Conservation (phyloP, 2,797 vertebrate genomes). For the Ctenopoma kingsleyae region DNA sequence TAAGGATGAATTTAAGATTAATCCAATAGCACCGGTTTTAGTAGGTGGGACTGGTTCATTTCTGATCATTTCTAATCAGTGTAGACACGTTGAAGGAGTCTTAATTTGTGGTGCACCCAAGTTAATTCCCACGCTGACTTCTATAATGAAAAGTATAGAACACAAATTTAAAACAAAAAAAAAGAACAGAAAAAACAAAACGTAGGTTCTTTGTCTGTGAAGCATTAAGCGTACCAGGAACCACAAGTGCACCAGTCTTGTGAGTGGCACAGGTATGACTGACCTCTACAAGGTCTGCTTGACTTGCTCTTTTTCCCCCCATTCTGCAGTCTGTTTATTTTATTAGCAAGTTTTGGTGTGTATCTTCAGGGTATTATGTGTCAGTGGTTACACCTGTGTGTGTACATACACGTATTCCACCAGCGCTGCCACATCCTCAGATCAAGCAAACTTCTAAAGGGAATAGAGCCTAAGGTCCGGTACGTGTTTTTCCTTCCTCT, state of each 20-base stretch:
- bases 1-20: slow-evolving; percentile 69
- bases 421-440: slow-evolving; percentile 55
- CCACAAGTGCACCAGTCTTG: slow-evolving; percentile 59
- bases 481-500: slow-evolving; percentile 57
- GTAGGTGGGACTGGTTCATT: slow-evolving; percentile 58
- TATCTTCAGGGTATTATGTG: slow-evolving; percentile 69
- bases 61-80: slow-evolving; percentile 54
- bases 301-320: slow-evolving; percentile 49
- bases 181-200: slow-evolving; percentile 38
- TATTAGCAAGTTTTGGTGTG: slow-evolving; percentile 72
- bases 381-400: slow-evolving; percentile 63
- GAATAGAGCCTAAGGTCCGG: slow-evolving; percentile 61
- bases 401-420: slow-evolving; percentile 51
- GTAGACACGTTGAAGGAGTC: slow-evolving; percentile 48
- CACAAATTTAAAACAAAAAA: slow-evolving; percentile 18
- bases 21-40: slow-evolving; percentile 77
- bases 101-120: slow-evolving; percentile 60
- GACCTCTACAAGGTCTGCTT: slow-evolving; percentile 63
- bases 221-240: slow-evolving; percentile 67
- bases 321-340: slow-evolving; percentile 60
- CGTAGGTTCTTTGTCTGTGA: slow-evolving; percentile 63
- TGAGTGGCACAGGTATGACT: slow-evolving; percentile 50
- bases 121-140: slow-evolving; percentile 37
- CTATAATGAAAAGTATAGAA: slow-evolving; percentile 22
- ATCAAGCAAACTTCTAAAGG: slow-evolving; percentile 53